These are phyloP conservation scores for Pedetes capensis DNA, from an alignment of 2,113 vertebrate species.

Conservation along the genomic window DNA sequence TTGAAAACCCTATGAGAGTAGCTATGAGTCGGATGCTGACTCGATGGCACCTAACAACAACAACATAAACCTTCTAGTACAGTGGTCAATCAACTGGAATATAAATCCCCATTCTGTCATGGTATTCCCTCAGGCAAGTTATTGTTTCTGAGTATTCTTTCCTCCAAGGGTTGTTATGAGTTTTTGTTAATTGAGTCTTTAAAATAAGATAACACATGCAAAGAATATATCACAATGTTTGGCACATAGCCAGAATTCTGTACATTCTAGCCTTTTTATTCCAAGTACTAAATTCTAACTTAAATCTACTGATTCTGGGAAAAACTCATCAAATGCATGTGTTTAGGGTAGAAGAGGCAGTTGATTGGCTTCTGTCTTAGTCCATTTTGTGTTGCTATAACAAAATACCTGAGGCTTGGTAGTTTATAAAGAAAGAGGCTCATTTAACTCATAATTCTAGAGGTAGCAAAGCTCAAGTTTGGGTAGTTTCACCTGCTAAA, in stretches of 20 bases:
- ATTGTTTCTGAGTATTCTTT: not conserved
- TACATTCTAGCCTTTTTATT: slow-evolving; percentile 34
- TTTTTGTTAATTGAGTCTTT: not conserved
- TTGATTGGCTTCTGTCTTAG: not conserved
- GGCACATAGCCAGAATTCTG: not conserved
- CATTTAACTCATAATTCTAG: not conserved
- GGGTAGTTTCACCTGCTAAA: not conserved
- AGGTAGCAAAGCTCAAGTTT: not conserved
- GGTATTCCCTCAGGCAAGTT: not conserved
- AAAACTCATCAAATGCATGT: not conserved
- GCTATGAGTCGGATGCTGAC: too few species aligned
- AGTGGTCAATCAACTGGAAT: not conserved
- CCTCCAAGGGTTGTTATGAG: not conserved
- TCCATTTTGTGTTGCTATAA: not conserved
- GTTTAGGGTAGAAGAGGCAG: not conserved
- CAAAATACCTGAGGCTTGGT: not conserved
- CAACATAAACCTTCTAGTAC: not conserved
- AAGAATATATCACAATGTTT: not conserved
- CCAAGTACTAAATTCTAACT: not conserved
- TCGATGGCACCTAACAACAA: too few species aligned
- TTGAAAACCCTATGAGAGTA: too few species aligned
- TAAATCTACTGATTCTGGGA: not conserved
- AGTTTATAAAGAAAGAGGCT: not conserved
- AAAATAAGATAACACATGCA: not conserved
- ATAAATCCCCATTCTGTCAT: not conserved